Percentiles rank a stretch among this genome's conserved stretches.
Conservation (phyloP, 2,113 vertebrate genomes). For the Amphiprion ocellaris region DNA sequence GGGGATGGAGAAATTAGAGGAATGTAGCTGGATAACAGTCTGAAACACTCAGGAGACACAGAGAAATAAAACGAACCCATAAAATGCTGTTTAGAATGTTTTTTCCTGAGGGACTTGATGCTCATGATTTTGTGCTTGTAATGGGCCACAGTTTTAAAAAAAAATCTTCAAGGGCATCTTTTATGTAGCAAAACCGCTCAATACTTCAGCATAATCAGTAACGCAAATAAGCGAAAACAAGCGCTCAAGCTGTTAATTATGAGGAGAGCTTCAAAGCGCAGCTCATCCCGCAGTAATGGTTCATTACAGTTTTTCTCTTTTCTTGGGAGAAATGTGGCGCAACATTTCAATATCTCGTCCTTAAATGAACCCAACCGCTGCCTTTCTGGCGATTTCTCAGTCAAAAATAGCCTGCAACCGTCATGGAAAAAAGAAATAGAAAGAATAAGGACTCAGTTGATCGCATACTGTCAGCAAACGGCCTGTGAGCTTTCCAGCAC, state of each 20-base stretch:
- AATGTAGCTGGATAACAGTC: constrained; percentile 49
- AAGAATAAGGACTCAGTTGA: constrained; percentile 26
- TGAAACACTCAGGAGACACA: constrained; percentile 54
- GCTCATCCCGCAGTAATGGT: constrained; percentile 31
- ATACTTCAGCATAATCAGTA: constrained; percentile 30
- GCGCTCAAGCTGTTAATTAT: constrained; percentile 40
- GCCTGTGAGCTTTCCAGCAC: constrained; percentile 32
- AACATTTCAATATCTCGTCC: constrained; percentile 25
- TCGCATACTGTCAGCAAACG: constrained; percentile 7
- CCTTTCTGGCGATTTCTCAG: constrained; percentile 44
- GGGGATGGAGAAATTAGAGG: constrained; percentile 51
- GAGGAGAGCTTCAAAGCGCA: constrained; percentile 41
- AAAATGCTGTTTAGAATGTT: constrained; percentile 55
- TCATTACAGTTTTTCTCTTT: constrained; percentile 28
- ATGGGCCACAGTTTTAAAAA: constrained; percentile 6
- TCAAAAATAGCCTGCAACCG: constrained; percentile 24
- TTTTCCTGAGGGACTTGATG: constrained; percentile 8
- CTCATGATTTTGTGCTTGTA: constrained; percentile 38
- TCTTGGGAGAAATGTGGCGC: constrained; percentile 29
- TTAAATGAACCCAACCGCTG: constrained; percentile 40
- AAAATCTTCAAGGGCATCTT: constrained; percentile 44
- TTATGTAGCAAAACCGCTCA: constrained; percentile 23
- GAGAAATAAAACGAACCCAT: constrained; percentile 41
- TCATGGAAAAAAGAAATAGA: not conserved
- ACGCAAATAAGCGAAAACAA: constrained; percentile 32